A percentile compares a stretch with the other conserved stretches of the same genome.
Conservation (phyloP, 2,113 vertebrate genomes). For the Meles meles region DNA sequence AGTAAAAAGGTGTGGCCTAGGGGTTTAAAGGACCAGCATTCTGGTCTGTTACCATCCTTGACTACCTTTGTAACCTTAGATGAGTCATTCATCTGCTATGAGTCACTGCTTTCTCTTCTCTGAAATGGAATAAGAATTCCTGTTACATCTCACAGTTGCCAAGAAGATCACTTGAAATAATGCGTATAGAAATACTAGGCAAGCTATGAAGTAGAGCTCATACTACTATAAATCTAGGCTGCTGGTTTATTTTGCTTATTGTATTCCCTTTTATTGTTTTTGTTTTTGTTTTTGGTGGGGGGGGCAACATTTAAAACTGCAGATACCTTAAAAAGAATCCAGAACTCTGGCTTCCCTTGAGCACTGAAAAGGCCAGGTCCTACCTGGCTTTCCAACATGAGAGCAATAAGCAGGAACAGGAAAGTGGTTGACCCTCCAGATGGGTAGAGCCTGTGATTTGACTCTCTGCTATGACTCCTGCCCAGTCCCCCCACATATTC, state of each 20-base stretch:
- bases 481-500: not conserved
- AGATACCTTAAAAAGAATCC: not conserved
- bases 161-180: not conserved
- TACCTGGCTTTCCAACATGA: not conserved
- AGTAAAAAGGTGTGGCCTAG: not conserved
- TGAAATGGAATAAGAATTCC: not conserved
- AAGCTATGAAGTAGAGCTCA: not conserved
- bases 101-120: not conserved
- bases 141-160: not conserved
- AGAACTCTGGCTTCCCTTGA: not conserved
- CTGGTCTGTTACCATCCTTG: not conserved
- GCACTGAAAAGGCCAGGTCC: not conserved
- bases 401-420: not conserved
- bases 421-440: not conserved
- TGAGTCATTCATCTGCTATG: not conserved
- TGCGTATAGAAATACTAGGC: not conserved
- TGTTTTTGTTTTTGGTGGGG: not conserved
- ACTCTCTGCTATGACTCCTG: not conserved
- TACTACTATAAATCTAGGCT: not conserved
- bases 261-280: not conserved
- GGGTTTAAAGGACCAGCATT: not conserved
- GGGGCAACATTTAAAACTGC: not conserved
- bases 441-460: not conserved
- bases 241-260: not conserved
- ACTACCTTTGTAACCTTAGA: not conserved